Evolutionary conservation across 1,140 invertebrate genomes (phyloP).

Genomic region (Brachionus rubens): DNA sequence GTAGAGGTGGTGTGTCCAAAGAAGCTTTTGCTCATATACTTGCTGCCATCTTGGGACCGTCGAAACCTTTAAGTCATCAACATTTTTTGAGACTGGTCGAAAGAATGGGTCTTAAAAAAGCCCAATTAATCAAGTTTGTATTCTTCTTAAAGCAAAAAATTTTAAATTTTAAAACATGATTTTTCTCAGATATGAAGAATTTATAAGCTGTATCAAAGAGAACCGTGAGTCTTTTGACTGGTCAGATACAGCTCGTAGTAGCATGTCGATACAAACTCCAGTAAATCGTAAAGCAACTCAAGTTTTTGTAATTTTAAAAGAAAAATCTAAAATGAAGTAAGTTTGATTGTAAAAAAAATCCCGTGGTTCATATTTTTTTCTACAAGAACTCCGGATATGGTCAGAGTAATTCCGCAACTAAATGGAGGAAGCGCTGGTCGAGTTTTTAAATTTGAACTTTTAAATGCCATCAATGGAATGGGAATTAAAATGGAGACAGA

Average conservation of each 20-base stretch:
- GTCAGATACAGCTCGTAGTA: background rate
- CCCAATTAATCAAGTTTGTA: background rate
- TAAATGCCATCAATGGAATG: conserved; percentile 55
- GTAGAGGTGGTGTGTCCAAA: conserved; percentile 58
- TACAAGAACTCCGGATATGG: conserved; percentile 55
- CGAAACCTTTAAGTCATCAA: conserved; percentile 8
- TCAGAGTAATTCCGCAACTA: conserved; percentile 55
- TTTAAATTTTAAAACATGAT: background rate
- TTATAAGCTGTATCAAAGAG: background rate
- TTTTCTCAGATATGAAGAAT: conserved; percentile 25
- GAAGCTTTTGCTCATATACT: conserved; percentile 48
- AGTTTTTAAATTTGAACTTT: conserved; percentile 56
- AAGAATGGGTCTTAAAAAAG: conserved; percentile 19
- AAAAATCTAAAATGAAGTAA: conserved; percentile 52
- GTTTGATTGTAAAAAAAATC: background rate
- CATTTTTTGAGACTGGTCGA: conserved; percentile 30
- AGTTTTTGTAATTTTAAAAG: conserved; percentile 56
- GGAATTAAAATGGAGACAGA: conserved; percentile 55
- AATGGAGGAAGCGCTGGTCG: conserved; percentile 54
- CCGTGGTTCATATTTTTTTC: background rate
- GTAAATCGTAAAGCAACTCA: conserved; percentile 53
- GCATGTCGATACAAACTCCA: conserved; percentile 47
- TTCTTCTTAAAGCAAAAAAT: background rate
- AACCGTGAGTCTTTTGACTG: background rate
- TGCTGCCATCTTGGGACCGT: conserved; percentile 42